Evolutionary conservation across 2,113 vertebrate genomes (phyloP).

Genomic region (Rhabdornis inornatus): DNA sequence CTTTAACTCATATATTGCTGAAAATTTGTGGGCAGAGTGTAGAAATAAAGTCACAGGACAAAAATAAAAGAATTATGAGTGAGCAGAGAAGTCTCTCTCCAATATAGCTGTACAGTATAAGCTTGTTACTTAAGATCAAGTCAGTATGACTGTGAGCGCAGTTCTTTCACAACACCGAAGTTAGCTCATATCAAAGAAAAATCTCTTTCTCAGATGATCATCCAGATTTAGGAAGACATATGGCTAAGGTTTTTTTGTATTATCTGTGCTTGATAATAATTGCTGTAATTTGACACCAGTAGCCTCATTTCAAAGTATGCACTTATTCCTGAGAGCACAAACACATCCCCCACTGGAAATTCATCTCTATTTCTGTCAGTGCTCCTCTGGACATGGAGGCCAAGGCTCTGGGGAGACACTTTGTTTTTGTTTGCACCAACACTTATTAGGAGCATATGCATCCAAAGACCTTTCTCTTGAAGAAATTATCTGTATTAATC

Average conservation of each 20-base stretch:
- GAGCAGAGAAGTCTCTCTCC: background rate
- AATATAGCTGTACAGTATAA: background rate
- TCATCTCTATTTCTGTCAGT: background rate
- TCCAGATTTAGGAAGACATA: background rate
- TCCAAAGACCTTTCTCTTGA: background rate
- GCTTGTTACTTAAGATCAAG: background rate
- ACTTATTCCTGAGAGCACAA: background rate
- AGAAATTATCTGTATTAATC: background rate
- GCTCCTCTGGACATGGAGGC: background rate
- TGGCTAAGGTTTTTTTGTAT: background rate
- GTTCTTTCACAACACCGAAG: background rate
- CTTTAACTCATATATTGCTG: background rate
- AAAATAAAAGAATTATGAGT: background rate
- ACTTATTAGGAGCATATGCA: background rate
- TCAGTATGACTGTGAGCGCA: background rate
- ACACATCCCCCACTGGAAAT: fast-evolving
- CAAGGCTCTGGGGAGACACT: background rate
- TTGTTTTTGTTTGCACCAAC: background rate
- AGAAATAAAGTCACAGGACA: background rate
- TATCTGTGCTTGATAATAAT: background rate
- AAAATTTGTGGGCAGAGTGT: background rate
- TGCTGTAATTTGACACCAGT: background rate
- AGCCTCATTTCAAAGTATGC: background rate
- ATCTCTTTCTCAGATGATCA: background rate
- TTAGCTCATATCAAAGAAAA: background rate